A percentile compares a stretch with the other conserved stretches of the same genome.
phyloP scores from a whole-genome alignment of 1,140 invertebrate genomes.

The Cydia pomonella region DNA sequence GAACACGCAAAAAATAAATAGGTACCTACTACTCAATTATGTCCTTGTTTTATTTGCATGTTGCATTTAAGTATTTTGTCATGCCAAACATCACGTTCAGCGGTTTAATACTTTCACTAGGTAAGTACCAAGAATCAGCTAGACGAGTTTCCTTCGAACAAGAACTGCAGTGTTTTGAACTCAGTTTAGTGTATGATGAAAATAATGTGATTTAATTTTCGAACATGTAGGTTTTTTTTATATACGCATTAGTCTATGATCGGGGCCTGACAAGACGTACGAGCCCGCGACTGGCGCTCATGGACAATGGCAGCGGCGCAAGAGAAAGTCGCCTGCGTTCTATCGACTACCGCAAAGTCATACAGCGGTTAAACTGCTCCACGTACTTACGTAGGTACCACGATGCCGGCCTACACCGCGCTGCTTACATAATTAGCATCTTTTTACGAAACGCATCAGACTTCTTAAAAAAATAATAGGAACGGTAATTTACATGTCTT shows the following conservation, averaged over 20 bases:
- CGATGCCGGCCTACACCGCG: neutral
- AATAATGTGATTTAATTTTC: too few species aligned
- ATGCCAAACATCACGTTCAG: neutral
- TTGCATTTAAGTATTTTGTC: neutral
- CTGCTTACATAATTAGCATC: neutral
- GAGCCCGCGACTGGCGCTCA: neutral
- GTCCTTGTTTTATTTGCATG: too few species aligned
- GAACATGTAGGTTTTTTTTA: too few species aligned
- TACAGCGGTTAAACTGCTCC: neutral
- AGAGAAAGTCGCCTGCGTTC: constrained; percentile 12
- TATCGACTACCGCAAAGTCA: constrained; percentile 4
- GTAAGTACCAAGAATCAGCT: too few species aligned
- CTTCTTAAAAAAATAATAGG: too few species aligned
- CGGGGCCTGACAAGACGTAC: neutral
- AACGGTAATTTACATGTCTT: too few species aligned
- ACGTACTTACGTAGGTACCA: neutral
- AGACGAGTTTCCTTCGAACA: too few species aligned
- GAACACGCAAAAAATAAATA: neutral
- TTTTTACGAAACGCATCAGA: too few species aligned
- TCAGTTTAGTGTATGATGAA: too few species aligned
- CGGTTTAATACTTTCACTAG: too few species aligned
- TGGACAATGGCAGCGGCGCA: neutral
- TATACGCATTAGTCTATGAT: neutral
- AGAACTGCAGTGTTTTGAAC: neutral
- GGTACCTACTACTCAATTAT: too few species aligned